phyloP scores from a whole-genome alignment of 1,140 invertebrate genomes.

The Araneus ventricosus region DNA sequence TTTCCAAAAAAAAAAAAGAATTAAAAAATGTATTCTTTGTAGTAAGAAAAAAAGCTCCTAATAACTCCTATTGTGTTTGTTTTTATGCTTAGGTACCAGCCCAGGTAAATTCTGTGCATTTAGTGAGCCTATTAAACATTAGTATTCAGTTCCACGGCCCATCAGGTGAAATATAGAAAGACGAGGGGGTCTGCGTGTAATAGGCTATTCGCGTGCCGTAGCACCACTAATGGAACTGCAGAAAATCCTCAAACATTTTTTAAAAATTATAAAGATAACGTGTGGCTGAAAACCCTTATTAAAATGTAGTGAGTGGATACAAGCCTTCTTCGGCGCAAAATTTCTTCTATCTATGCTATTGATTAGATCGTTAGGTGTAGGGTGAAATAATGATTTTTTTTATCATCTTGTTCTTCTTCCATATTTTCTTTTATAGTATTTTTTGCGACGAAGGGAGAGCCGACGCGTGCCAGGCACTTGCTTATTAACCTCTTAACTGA shows the following conservation, averaged over 20 bases:
- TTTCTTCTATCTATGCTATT: slow-evolving; percentile 48
- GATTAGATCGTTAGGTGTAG: slow-evolving; percentile 53
- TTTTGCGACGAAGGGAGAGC: background rate
- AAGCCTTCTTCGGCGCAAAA: background rate
- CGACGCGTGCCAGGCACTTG: slow-evolving; percentile 33
- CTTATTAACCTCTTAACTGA: slow-evolving; percentile 58
- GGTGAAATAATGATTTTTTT: slow-evolving; percentile 47
- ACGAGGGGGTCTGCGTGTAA: slow-evolving; percentile 35
- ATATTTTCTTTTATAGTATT: background rate
- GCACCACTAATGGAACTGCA: slow-evolving; percentile 28
- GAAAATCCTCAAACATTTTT: slow-evolving; percentile 60
- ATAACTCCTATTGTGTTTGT: slow-evolving; percentile 66
- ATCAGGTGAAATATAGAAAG: slow-evolving; percentile 59
- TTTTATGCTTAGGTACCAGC: slow-evolving; percentile 21
- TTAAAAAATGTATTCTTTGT: background rate
- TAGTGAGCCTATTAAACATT: slow-evolving; percentile 57
- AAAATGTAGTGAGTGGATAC: slow-evolving; percentile 62
- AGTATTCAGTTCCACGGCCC: slow-evolving; percentile 64
- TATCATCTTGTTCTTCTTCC: background rate
- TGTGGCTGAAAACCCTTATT: slow-evolving; percentile 57
- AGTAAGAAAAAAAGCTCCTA: slow-evolving; percentile 49
- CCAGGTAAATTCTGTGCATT: slow-evolving; percentile 21
- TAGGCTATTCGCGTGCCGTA: slow-evolving; percentile 50
- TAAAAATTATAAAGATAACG: slow-evolving; percentile 66
- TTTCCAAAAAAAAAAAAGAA: slow-evolving; percentile 1